phyloP scores from a whole-genome alignment of 2,888 invertebrate species.

The Smittia sp. region DNA sequence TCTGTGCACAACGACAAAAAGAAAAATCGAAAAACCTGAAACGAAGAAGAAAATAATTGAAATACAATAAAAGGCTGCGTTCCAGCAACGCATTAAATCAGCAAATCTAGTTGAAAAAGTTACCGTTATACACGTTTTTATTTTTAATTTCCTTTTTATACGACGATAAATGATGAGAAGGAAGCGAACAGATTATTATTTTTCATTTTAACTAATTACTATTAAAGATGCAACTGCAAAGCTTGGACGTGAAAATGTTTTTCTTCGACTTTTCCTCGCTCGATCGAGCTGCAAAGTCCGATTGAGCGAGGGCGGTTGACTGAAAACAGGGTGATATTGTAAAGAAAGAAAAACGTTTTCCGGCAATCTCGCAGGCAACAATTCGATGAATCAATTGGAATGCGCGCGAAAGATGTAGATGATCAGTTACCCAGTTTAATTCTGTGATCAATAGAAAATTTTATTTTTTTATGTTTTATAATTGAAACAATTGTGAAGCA shows the following conservation, averaged over 20 bases:
- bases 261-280: slow-evolving; percentile 9
- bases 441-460: slow-evolving; percentile 42
- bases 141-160: slow-evolving; percentile 28
- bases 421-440: slow-evolving; percentile 30
- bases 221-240: slow-evolving; percentile 12
- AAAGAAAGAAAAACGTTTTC: background rate
- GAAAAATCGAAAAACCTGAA: slow-evolving; percentile 4
- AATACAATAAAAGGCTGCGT: slow-evolving; percentile 35
- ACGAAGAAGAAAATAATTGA: slow-evolving; percentile 15
- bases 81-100: slow-evolving; percentile 35
- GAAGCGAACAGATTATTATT: slow-evolving; percentile 35
- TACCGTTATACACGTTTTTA: slow-evolving; percentile 41
- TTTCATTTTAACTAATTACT: slow-evolving; percentile 39
- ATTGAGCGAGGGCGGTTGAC: too few species aligned
- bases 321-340: background rate
- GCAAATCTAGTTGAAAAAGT: slow-evolving; percentile 42
- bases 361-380: background rate
- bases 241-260: background rate
- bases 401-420: background rate
- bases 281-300: too few species aligned
- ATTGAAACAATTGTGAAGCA: slow-evolving; percentile 23
- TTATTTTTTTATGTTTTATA: slow-evolving; percentile 28
- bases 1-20: background rate
- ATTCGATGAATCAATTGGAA: slow-evolving; percentile 9
- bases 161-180: slow-evolving; percentile 3